phyloP scores from a whole-genome alignment of 2,888 invertebrate species.

The Abrostola triplasia region DNA sequence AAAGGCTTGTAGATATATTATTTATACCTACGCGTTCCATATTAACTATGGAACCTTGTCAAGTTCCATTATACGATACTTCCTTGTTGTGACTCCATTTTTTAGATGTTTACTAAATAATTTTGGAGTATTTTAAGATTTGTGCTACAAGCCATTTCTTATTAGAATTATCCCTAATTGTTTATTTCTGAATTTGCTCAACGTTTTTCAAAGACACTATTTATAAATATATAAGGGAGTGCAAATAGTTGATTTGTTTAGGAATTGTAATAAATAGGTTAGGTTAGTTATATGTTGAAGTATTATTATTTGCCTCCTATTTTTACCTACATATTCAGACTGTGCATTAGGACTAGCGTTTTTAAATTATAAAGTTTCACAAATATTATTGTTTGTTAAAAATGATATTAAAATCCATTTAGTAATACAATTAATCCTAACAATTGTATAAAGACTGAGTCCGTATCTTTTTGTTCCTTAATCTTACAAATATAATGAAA shows the following conservation, averaged over 20 bases:
- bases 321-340: slow-evolving; percentile 50
- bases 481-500: slow-evolving; percentile 29
- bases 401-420: slow-evolving; percentile 28
- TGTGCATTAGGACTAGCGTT: slow-evolving; percentile 51
- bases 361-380: slow-evolving; percentile 39
- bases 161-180: slow-evolving; percentile 48
- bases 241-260: slow-evolving; percentile 60
- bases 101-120: slow-evolving; percentile 50
- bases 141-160: slow-evolving; percentile 54
- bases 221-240: slow-evolving; percentile 58
- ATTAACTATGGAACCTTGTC: slow-evolving; percentile 28
- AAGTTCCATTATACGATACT: slow-evolving; percentile 42
- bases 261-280: slow-evolving; percentile 66
- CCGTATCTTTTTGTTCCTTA: slow-evolving; percentile 44
- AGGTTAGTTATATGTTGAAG: slow-evolving; percentile 52
- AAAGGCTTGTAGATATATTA: slow-evolving; percentile 39
- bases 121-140: slow-evolving; percentile 51
- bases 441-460: slow-evolving; percentile 59
- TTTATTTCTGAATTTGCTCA: slow-evolving; percentile 76
- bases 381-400: slow-evolving; percentile 27
- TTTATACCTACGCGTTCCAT: slow-evolving; percentile 39
- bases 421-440: slow-evolving; percentile 52
- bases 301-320: slow-evolving; percentile 56
- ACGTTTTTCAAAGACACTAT: slow-evolving; percentile 66
- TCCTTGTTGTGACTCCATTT: slow-evolving; percentile 44